Evolutionary conservation across 1,140 invertebrate species (phyloP), one percentile per base, ranked within the genome.

Genomic region (Pteromalus puparum): DNA sequence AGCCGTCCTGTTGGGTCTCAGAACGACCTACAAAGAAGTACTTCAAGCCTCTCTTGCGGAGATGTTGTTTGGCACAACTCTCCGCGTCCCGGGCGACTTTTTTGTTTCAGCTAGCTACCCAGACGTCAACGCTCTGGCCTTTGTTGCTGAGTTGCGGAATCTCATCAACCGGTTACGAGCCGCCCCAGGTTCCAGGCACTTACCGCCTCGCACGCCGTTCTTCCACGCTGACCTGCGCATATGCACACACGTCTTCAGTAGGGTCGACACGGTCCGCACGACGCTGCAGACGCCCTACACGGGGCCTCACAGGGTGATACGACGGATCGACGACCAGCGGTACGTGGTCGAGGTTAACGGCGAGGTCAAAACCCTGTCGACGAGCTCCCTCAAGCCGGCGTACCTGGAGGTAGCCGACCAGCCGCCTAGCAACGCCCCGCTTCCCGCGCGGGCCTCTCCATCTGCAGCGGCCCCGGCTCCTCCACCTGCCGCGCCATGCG

Each of bases 1-100:
- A 15, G 86, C 88, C 15, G 88, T 92, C 7, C 61, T 93, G 2
- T 81, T 92, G 5, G 90, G 90, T 5, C 38, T 92, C n/a, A 74
- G 90, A 38, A 74, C 88, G 24, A 85, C 88, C 0, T 85, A 76
- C 42, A 91, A 83, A 34, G 68, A 83, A 12, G 68, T 65, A 34
- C 73, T 81, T 18, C 4, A 53, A 15, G 79, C 74, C 89, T 87
- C 91, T 1, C 70, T 89, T 1, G 89, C 89, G 24, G 88, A 92
- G 75, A 81, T 92, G 78, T 82, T 92, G 0, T 53, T 18, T 13
- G 48, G 48, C 13, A 53, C 48, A 13, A 18, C 13, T 15, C 48
- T 53, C 13, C 48, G 48, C 0, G 15, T 53, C 12, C 48, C 48
- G 5, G 18, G 48, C 1, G 48, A 53, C 46, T 53, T 53, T 5